phyloP scores from a whole-genome alignment of 2,113 vertebrate genomes.

The Gavia stellata region DNA sequence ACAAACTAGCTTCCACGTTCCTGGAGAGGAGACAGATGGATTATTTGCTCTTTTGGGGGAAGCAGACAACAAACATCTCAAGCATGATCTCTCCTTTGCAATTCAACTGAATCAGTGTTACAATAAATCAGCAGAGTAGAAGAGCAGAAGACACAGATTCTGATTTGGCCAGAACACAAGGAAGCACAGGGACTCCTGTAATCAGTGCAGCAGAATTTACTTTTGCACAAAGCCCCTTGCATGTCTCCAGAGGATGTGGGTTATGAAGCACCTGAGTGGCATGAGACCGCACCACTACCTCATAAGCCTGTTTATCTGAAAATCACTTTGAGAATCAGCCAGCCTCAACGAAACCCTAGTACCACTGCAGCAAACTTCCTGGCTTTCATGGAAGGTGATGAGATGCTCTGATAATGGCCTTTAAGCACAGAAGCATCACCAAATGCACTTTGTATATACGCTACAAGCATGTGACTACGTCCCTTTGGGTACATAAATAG shows the following conservation, averaged over 20 bases:
- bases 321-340: not conserved
- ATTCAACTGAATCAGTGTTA: not conserved
- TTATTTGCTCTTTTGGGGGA: not conserved
- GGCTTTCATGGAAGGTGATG: not conserved
- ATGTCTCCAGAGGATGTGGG: not conserved
- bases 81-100: not conserved
- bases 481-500: not conserved
- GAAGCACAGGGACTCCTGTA: not conserved
- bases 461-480: accelerated
- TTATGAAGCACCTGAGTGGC: not conserved
- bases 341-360: not conserved
- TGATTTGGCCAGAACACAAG: not conserved
- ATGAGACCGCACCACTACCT: accelerated
- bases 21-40: not conserved
- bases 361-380: not conserved
- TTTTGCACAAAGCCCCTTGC: not conserved
- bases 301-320: not conserved
- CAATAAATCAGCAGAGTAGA: not conserved
- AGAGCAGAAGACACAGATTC: not conserved
- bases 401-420: not conserved
- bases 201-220: not conserved
- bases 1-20: not conserved
- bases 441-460: not conserved
- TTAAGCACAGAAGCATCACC: not conserved
- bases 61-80: not conserved